Conservation (phyloP, 2,888 invertebrate genomes). For the Volucella zonaria region DNA sequence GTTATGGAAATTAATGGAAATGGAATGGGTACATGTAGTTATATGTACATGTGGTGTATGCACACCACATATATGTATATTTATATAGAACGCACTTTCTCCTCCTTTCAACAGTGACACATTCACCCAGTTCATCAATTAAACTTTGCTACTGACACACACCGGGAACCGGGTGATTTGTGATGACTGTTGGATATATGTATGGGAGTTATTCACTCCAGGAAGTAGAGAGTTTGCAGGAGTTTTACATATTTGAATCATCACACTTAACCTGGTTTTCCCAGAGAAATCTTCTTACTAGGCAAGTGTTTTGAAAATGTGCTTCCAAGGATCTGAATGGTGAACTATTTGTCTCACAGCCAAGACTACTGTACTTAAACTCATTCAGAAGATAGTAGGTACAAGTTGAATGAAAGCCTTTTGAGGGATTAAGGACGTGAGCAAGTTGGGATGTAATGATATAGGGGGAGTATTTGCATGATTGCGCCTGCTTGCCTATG, state of each 20-base stretch:
- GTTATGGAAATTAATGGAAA: conserved; percentile 58
- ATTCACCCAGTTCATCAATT: conserved; percentile 56
- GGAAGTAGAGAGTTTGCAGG: conserved; percentile 19
- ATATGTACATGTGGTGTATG: no score
- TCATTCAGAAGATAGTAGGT: conserved; percentile 12
- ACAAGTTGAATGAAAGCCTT: conserved; percentile 2
- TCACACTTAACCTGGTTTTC: conserved; percentile 64
- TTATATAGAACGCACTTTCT: not conserved
- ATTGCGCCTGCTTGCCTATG: conserved; percentile 25
- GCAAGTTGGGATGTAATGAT: no score
- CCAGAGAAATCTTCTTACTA: not conserved
- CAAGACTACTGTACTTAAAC: conserved; percentile 19
- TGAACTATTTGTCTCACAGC: conserved; percentile 20
- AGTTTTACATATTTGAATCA: conserved; percentile 33
- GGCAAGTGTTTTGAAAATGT: not conserved
- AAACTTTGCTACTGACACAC: conserved; percentile 14
- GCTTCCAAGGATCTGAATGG: conserved; percentile 26
- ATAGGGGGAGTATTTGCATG: not conserved
- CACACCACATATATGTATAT: no score
- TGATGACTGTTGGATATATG: not conserved
- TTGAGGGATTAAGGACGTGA: conserved; percentile 45
- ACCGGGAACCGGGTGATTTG: not conserved
- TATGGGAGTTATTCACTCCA: not conserved
- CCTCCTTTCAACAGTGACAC: not conserved
- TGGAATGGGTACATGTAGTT: not conserved